Evolutionary conservation across 2,797 vertebrate species (phyloP), one percentile per base, ranked within the genome.

Genomic region (Hoplostethus atlanticus): DNA sequence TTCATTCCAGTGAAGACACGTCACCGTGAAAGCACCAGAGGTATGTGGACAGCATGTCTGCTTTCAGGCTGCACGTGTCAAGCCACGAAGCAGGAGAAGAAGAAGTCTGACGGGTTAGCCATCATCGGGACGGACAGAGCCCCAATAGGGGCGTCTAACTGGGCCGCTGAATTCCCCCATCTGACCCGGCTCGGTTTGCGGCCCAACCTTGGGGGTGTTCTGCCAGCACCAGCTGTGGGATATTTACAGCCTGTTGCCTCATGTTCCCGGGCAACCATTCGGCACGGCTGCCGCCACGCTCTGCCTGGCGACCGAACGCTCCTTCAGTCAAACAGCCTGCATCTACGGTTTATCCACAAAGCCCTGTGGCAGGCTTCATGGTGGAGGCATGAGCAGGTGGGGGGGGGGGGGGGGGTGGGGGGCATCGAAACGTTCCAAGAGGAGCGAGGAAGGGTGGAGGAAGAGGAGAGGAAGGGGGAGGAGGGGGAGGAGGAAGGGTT

Each of bases 171-270:
- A 84, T 86, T 83, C 81, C 81, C 89, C 84, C 63, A 70, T 65
- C 72, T 80, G 86, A 81, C 81, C 84, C 80, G 53, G 53, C 84
- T 89, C 76, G 69, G 77, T 92, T 89, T 83, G 81, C 77, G 69
- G 89, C 89, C 91, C 93, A 93, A 92, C 93, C 94, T 93, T 93
- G 90, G 92, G 88, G 73, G 67, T 89, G 91, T 91, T 89, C 91
- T 91, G 90, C 91, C 92, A 92, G 89, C 90, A 91, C 93, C 93
- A 94, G 92, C 92, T 94, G 93, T 84, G 81, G 88, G 92, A 90
- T 94, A 93, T 94, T 95, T 95, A 92, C 91, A 91, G 93, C 89
- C 86, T 90, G 93, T 94, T 93, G 90, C 91, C 83, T 91, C 90
- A 87, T 87, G 85, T 90, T 91, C 83, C 88, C 48, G 59, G 80